Evolutionary conservation across 2,888 invertebrate species (phyloP), one percentile per base, ranked within the genome.

Genomic region (Pseudococcus viburni): DNA sequence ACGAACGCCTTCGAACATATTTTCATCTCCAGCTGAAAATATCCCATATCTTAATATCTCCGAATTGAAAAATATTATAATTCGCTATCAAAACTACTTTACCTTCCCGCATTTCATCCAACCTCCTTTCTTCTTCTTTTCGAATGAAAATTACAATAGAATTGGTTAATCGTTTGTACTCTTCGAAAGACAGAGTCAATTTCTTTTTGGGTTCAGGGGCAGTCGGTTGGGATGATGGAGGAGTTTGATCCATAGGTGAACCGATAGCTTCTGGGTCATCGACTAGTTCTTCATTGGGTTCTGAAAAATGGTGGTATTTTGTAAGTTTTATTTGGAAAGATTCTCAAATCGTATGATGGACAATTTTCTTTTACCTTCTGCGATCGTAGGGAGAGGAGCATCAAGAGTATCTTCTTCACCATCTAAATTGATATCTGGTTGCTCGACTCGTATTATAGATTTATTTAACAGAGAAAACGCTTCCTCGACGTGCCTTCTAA

Each of bases 381-480:
- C 4, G 15, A 83, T 19, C 7, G 80, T 19, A 4, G 91, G 0
- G 4, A 64, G 91, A 48, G 6, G 92, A n/a, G 39, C 93, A 1
- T 94, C 90, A 42, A 91, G 91, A 9, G 93, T 93, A 17, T 94
- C 94, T 59, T 96, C 96, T 89, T 97, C 97, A 87, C 97, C 97
- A 87, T 97, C 97, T 89, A 99, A 92, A 91, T 97, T 96, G 86
- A 99, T 97, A 91, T 99, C 99, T 0, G 99, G 99, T 91, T 99
- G 98, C 91, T 99, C 99, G 22, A 99, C 98, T 64, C 99, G 94
- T 90, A 99, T 97, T 90, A 99, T 98, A 0, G 98, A 98, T 91
- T 98, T 98, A 92, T 98, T 99, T 48, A 99, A 93, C 89, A 99
- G 93, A 84, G 96, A 94, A 91, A 94, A 96, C 0, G 98, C 97